A percentile compares a stretch with the other conserved stretches of the same genome.
These are phyloP conservation scores for Antechinus flavipes DNA, from an alignment of 2,113 vertebrate species.

Conservation along the genomic window DNA sequence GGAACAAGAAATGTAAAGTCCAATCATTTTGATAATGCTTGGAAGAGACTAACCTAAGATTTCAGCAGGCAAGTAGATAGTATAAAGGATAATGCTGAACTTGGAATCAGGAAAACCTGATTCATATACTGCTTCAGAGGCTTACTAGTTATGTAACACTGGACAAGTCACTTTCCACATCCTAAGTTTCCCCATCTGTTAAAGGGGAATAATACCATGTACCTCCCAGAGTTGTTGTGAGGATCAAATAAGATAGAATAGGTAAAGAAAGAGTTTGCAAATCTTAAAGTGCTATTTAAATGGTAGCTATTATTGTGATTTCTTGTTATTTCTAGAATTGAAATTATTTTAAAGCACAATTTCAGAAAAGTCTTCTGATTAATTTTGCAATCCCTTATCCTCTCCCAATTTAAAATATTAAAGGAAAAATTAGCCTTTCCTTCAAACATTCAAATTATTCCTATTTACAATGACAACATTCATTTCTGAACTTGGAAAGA, in stretches of 20 bases:
- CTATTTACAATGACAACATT: slow-evolving; percentile 3
- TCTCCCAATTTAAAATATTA: background rate
- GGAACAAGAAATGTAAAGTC: slow-evolving; percentile 34
- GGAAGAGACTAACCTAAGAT: background rate
- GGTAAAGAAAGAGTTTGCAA: background rate
- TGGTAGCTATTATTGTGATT: background rate
- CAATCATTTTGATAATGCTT: background rate
- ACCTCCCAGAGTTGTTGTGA: background rate
- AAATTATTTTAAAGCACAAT: background rate
- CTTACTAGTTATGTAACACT: background rate
- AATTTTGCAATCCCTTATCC: background rate
- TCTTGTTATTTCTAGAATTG: background rate
- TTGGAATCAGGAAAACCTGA: background rate
- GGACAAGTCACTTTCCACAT: background rate
- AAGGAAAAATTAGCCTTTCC: slow-evolving; percentile 18
- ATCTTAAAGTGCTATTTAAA: background rate
- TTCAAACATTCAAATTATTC: background rate
- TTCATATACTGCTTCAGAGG: background rate
- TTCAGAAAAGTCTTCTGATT: slow-evolving; percentile 11
- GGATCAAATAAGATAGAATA: background rate
- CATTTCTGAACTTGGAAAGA: slow-evolving; percentile 32
- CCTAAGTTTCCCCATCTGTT: background rate
- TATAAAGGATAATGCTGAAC: background rate
- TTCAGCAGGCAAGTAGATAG: background rate
- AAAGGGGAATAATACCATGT: background rate